Conservation (phyloP, 2,888 invertebrate genomes). For the Lymantria monacha region DNA sequence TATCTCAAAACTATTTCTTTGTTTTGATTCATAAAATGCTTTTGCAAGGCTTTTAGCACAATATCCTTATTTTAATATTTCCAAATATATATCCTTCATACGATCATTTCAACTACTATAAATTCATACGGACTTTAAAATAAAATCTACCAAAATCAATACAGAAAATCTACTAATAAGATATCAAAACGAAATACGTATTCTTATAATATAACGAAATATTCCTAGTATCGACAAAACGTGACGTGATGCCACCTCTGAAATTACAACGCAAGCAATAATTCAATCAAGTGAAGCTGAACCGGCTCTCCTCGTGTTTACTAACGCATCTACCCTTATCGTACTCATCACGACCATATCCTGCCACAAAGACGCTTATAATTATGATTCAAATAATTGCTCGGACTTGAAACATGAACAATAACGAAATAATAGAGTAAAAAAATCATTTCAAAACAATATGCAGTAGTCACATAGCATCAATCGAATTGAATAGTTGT, state of each 20-base stretch:
- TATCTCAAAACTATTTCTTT: too few relatives aligned
- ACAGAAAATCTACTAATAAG: too few relatives aligned
- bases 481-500: conserved; percentile 38
- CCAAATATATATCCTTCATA: too few relatives aligned
- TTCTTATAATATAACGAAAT: conserved; percentile 4
- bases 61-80: too few relatives aligned
- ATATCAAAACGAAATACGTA: too few relatives aligned
- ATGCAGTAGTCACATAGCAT: conserved; percentile 31
- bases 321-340: conserved; percentile 55
- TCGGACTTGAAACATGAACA: conserved; percentile 4
- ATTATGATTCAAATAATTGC: conserved; percentile 20
- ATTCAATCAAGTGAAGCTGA: conserved; percentile 78
- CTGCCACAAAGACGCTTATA: conserved; percentile 22
- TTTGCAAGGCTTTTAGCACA: too few relatives aligned
- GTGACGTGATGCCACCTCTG: conserved; percentile 54
- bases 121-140: too few relatives aligned
- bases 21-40: too few relatives aligned
- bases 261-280: conserved; percentile 69
- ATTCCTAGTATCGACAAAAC: conserved; percentile 52
- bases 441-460: conserved; percentile 31
- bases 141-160: too few relatives aligned
- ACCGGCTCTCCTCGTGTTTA: conserved; percentile 64
- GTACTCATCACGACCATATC: conserved; percentile 38
- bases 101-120: too few relatives aligned
- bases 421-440: conserved; percentile 9